These are phyloP conservation scores for Rotaria sp. DNA, from an alignment of 2,888 invertebrate species.

Conservation along the genomic window DNA sequence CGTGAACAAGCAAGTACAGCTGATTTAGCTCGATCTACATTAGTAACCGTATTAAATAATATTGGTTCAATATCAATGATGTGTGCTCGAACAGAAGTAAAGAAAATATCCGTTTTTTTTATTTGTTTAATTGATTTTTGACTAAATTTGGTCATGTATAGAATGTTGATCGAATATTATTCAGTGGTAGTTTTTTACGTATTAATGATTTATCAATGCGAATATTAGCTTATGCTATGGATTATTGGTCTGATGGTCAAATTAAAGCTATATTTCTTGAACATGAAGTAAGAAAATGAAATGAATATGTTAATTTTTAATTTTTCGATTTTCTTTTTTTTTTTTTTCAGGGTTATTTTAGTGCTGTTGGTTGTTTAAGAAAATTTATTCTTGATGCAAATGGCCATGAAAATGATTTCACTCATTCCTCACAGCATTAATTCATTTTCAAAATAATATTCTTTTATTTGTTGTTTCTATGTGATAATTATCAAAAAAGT, in stretches of 20 bases:
- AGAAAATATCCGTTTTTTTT: neutral
- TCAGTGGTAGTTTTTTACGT: slow-evolving; percentile 91
- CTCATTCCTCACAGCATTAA: neutral
- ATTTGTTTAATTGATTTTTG: neutral
- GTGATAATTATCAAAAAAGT: neutral
- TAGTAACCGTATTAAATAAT: slow-evolving; percentile 95
- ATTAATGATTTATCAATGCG: slow-evolving; percentile 96
- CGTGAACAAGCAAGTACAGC: slow-evolving; percentile 67
- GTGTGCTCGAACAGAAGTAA: slow-evolving; percentile 78
- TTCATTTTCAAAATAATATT: neutral
- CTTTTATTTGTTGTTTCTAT: neutral
- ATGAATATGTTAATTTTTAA: neutral
- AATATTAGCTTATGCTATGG: slow-evolving; percentile 89
- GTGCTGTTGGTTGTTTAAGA: slow-evolving; percentile 40
- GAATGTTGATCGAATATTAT: slow-evolving; percentile 65
- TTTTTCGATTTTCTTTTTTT: neutral
- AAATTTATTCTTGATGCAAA: slow-evolving; percentile 33
- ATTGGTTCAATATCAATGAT: slow-evolving; percentile 93
- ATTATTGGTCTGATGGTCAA: slow-evolving; percentile 94
- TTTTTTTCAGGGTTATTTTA: slow-evolving; percentile 36
- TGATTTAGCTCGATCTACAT: slow-evolving; percentile 85
- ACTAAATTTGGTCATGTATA: neutral
- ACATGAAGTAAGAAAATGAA: slow-evolving; percentile 69
- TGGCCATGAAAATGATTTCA: neutral
- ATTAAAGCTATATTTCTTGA: slow-evolving; percentile 89